phyloP scores from a whole-genome alignment of 2,113 vertebrate genomes.

The Lasiurus borealis region DNA sequence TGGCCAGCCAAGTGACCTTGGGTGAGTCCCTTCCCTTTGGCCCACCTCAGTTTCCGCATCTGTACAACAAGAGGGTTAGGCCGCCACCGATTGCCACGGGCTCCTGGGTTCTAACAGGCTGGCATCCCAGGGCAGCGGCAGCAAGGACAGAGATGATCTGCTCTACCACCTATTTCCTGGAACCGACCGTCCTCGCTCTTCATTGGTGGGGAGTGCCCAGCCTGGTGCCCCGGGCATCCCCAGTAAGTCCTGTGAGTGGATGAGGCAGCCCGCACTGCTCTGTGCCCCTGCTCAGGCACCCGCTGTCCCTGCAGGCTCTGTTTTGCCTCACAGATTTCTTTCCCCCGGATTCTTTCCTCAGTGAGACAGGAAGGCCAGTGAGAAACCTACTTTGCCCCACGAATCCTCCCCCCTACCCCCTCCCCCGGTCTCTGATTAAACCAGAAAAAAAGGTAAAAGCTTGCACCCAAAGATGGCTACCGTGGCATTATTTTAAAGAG shows the following conservation, averaged over 20 bases:
- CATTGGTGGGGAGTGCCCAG: rapidly evolving
- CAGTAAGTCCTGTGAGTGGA: neutral
- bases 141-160: neutral
- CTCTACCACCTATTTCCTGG: neutral
- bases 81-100: neutral
- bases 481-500: neutral
- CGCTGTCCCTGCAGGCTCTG: neutral
- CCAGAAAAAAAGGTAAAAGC: neutral
- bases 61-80: neutral
- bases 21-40: neutral
- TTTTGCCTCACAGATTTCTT: neutral
- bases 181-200: neutral
- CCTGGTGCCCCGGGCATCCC: neutral
- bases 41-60: constrained; percentile 49
- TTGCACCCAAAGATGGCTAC: neutral
- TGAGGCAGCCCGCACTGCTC: neutral
- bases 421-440: neutral
- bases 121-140: neutral
- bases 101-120: neutral
- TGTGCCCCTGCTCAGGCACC: neutral
- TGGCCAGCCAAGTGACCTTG: neutral
- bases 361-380: neutral
- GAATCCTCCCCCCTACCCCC: neutral
- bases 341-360: neutral
- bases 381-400: neutral